Evolutionary conservation across 1,140 invertebrate species (phyloP).

Genomic region (Myzus persicae): DNA sequence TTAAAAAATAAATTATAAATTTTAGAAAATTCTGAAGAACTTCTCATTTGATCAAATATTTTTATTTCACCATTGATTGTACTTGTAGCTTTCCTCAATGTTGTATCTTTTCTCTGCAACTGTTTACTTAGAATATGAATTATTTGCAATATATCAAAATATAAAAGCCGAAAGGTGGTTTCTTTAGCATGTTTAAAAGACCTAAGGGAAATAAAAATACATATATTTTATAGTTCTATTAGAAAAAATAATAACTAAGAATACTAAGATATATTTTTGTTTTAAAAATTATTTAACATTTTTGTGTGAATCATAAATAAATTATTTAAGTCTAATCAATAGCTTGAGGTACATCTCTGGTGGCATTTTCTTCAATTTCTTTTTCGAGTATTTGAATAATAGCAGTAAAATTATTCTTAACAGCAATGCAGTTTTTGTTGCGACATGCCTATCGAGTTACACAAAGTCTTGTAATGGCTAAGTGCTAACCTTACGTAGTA

Average conservation of each 20-base stretch:
- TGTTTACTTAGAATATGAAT: neutral
- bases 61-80: no score
- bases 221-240: neutral
- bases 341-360: neutral
- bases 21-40: no score
- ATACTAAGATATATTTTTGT: neutral
- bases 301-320: neutral
- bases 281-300: constrained; percentile 7
- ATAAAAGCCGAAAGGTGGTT: neutral
- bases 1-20: no score
- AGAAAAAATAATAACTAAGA: neutral
- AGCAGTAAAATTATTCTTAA: neutral
- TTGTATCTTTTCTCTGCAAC: neutral
- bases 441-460: neutral
- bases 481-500: no score
- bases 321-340: neutral
- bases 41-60: no score
- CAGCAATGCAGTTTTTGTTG: neutral
- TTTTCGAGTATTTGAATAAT: constrained; percentile 3
- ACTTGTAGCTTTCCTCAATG: no score
- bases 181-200: constrained; percentile 1
- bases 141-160: neutral
- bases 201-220: neutral
- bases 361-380: neutral
- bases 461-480: neutral